Base-by-base conservation (phyloP, 2,113 vertebrate species). In the Cephalopterus ornatus region DNA sequence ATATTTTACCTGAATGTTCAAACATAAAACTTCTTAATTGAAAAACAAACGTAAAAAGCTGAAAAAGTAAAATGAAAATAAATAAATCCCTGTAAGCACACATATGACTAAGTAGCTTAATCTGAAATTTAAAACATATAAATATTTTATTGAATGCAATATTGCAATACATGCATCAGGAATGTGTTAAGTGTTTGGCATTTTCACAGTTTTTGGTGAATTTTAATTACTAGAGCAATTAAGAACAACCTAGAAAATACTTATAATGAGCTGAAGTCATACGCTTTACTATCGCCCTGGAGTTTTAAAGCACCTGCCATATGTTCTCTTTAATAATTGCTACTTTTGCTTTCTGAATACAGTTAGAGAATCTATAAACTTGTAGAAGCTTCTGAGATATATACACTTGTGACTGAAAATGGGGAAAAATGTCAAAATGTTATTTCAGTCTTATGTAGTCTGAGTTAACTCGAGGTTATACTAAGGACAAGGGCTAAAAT, bases 191-290 rank as follows among this genome's bases (percentile, higher is more conserved):
- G 81, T 85, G 53, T 78, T 94, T 90, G 73, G 68, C 53, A 93
- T 93, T 93, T 97, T 71, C 78, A 95, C 30, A 95, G 72, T 92
- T 95, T 95, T 66, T 92, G 59, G 70, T 85, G 90, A 92, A 93
- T 96, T 97, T 97, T 98, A 98, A 98, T 97, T 97, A 94, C 82
- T 87, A 62, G 4, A 89, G 82, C 71, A 97, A 97, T 97, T 97
- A 98, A 85, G 53, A 95, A 46, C 12, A 81, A 91, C 75, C 80
- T 50, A 95, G 87, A 96, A 96, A 97, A 95, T 92, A 88, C 49
- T 96, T 92, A 83, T 86, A 98, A 97, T 95, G 89, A 98, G 87
- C 71, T 83, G 58, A 92, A 96, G 70, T 98, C 96, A 70, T 93
- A 95, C 94, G 93, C 75, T 95, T 95, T 93, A 95, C 63, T 86